Evolutionary conservation across 2,797 vertebrate species (phyloP).

Genomic region (Heterohyrax brucei): DNA sequence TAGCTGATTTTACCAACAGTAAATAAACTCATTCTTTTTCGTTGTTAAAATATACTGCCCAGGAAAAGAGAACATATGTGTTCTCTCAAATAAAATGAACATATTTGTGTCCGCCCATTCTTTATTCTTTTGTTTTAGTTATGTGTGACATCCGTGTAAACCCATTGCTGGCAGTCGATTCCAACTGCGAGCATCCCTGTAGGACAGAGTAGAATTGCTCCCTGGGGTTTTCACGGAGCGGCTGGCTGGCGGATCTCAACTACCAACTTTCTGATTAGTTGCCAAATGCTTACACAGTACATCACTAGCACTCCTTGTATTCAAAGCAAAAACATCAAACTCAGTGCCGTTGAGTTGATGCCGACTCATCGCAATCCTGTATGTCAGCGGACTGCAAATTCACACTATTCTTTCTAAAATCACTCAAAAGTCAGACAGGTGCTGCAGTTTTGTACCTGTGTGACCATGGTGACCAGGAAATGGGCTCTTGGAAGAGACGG

Average conservation of each 20-base stretch:
- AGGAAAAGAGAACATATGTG: not conserved
- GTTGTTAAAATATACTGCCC: conserved; percentile 31
- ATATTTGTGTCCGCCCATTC: not conserved
- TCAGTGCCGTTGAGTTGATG: no score
- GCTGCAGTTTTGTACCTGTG: not conserved
- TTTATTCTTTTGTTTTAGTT: conserved; percentile 57
- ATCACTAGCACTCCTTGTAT: no score
- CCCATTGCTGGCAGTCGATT: no score
- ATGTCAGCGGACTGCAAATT: not conserved
- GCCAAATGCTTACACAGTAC: no score
- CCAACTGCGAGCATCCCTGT: no score
- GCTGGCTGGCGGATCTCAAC: no score
- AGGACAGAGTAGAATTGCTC: no score
- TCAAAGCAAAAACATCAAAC: no score
- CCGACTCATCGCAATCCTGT: no score
- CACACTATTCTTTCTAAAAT: not conserved
- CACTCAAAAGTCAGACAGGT: not conserved
- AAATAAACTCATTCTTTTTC: not conserved
- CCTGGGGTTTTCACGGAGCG: no score
- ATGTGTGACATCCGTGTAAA: not conserved
- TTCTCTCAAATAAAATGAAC: not conserved
- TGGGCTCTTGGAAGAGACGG: not conserved
- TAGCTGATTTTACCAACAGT: conserved; percentile 29
- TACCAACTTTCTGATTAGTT: no score
- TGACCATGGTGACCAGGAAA: conserved; percentile 27